Conservation (phyloP, 2,113 vertebrate genomes). For the Anseranas semipalmata region DNA sequence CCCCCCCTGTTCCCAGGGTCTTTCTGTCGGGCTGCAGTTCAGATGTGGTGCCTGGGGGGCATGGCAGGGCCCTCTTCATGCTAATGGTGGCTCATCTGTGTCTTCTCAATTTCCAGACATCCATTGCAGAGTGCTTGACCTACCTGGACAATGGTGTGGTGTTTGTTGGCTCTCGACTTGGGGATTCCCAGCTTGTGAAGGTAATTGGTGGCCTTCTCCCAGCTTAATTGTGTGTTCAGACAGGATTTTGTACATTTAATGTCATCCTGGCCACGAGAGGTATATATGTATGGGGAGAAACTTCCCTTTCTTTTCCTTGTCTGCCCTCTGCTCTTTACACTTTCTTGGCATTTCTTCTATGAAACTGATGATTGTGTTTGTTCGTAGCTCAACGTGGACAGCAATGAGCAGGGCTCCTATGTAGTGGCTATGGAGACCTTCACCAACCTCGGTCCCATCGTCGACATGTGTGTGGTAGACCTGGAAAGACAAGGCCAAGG, state of each 20-base stretch:
- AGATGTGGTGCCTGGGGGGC: too few species aligned
- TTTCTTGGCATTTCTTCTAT: too few species aligned
- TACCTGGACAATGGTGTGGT: constrained; percentile 98
- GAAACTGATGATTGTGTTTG: background rate
- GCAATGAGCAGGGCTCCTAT: constrained; percentile 97
- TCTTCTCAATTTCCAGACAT: constrained; percentile 81
- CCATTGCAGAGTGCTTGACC: constrained; percentile 96
- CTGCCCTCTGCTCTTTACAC: accelerated
- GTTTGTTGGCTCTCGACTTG: constrained; percentile 95
- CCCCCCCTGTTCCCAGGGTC: accelerated
- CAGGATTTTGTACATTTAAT: background rate
- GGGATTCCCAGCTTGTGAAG: constrained; percentile 98
- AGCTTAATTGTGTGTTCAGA: background rate
- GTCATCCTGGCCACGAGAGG: background rate
- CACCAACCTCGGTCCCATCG: constrained; percentile 96
- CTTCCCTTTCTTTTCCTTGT: background rate
- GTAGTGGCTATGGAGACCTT: constrained; percentile 98
- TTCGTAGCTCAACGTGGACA: constrained; percentile 93
- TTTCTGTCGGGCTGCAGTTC: background rate
- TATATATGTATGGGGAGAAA: accelerated
- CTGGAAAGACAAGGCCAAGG: constrained; percentile 97
- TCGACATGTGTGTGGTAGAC: constrained; percentile 99
- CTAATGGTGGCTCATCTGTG: background rate
- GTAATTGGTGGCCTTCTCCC: constrained; percentile 41
- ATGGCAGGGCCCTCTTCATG: background rate